Evolutionary conservation across 2,113 vertebrate species (phyloP).

Genomic region (Barbus barbus): DNA sequence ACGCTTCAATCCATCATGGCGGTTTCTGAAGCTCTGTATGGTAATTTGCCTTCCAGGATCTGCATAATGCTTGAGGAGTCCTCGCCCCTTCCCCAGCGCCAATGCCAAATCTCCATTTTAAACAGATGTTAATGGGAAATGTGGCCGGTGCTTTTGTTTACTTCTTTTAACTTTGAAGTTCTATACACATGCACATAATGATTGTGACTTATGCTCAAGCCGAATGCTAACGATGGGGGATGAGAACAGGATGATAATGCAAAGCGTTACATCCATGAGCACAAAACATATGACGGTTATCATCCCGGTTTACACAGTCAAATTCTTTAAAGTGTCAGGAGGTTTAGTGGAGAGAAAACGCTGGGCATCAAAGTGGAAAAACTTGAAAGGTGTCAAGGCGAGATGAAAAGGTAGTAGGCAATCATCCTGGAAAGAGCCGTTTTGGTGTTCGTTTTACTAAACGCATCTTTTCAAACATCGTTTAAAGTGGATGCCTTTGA

Average conservation of each 20-base stretch:
- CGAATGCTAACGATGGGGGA: conserved; percentile 20
- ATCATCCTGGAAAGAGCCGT: conserved; percentile 33
- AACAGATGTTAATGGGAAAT: conserved; percentile 51
- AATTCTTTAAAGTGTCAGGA: conserved; percentile 22
- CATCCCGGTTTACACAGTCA: conserved; percentile 12
- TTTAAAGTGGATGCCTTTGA: conserved; percentile 33
- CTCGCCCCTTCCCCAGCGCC: neutral
- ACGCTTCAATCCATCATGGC: conserved; percentile 42
- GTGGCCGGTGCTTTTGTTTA: conserved; percentile 37
- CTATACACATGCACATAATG: conserved; percentile 33
- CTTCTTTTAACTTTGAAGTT: conserved; percentile 46
- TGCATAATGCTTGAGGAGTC: conserved; percentile 44
- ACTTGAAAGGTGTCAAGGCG: conserved; percentile 31
- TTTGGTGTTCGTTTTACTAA: conserved; percentile 30
- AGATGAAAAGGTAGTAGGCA: conserved; percentile 37
- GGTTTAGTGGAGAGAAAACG: conserved; percentile 16
- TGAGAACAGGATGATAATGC: neutral
- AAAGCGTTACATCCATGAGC: neutral
- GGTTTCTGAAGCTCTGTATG: conserved; percentile 43
- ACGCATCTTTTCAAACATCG: conserved; percentile 36
- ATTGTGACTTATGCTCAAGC: conserved; percentile 35
- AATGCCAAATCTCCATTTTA: conserved; percentile 51
- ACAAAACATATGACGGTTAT: conserved; percentile 1
- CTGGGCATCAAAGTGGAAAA: conserved; percentile 7
- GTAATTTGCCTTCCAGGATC: conserved; percentile 44